These are phyloP conservation scores for Acleris sparsana DNA, from an alignment of 2,888 invertebrate genomes.

Conservation along the genomic window DNA sequence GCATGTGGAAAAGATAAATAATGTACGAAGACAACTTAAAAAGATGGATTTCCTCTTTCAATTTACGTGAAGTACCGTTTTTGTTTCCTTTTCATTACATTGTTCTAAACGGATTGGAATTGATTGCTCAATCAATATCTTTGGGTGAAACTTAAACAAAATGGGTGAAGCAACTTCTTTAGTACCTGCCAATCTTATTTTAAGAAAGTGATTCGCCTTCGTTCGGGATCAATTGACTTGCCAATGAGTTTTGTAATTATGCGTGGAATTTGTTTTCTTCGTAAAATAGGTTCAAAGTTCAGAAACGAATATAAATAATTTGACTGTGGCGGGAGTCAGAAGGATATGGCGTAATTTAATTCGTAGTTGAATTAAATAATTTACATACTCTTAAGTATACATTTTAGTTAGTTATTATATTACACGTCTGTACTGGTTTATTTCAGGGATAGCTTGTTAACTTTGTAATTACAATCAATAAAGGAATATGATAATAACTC, in stretches of 20 bases:
- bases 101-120: conserved; percentile 13
- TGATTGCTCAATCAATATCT: conserved; percentile 11
- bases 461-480: no score
- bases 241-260: conserved; percentile 57
- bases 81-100: conserved; percentile 11
- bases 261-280: conserved; percentile 50
- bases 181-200: conserved; percentile 19
- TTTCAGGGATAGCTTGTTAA: no score
- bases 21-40: no score
- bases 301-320: conserved; percentile 7
- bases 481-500: no score
- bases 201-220: conserved; percentile 18
- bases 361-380: no score
- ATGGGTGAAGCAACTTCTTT: conserved; percentile 24
- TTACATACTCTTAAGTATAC: no score
- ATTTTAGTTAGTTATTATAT: no score
- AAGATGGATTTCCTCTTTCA: not conserved
- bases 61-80: not conserved
- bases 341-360: not conserved
- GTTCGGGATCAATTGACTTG: conserved; percentile 51
- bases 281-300: conserved; percentile 14
- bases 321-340: not conserved
- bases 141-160: conserved; percentile 5
- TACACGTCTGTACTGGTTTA: no score
- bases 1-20: no score